Base-by-base conservation (phyloP, 2,888 invertebrate genomes). In the Eumacrocentrus americanus region DNA sequence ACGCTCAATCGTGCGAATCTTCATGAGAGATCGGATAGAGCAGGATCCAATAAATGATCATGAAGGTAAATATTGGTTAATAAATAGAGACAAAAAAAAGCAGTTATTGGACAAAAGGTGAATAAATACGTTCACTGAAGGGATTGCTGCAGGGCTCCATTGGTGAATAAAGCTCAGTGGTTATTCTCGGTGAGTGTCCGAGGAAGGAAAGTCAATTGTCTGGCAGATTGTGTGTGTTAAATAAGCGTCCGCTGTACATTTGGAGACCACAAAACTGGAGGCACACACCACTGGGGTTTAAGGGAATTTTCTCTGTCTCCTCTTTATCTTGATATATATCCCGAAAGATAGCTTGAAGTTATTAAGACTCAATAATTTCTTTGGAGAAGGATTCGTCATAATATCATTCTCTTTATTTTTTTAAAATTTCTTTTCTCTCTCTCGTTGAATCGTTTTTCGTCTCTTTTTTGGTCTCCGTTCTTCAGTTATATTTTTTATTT, bases 1-100 rank as follows among this genome's bases (percentile, higher is more conserved):
- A 72, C 64, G 71, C 71, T 73, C 71, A 51, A 60, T 51, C 55
- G 51, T 48, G 51, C 52, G 55, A 56, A 53, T 38, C 48, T 50
- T 52, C 40, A 48, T 60, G 9, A 55, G 29, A 29, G 29, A 9
- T 29, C 9, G 29, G 29, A 29, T 9, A 29, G 29, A 29, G 9
- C 5, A 29, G 29, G 29, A 29, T 29, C 9, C 29, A 29, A 29
- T 9, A 9, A 29, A 9, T 29, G 9, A 6, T 6, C 29, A 29
- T 9, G 29, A 29, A 29, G 4, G 9, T 29, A 29, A 29, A 29
- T 6, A n/a, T n/a, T n/a, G n/a, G n/a, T n/a, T n/a, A n/a, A n/a
- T n/a, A n/a, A n/a, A n/a, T n/a, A n/a, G n/a, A n/a, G n/a, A n/a
- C n/a, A n/a, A n/a, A n/a, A n/a, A n/a, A n/a, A 56, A 60, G 48